A percentile compares a stretch with the other conserved stretches of the same genome.
Conservation (phyloP, 2,888 invertebrate genomes). For the Tipula lateralis region DNA sequence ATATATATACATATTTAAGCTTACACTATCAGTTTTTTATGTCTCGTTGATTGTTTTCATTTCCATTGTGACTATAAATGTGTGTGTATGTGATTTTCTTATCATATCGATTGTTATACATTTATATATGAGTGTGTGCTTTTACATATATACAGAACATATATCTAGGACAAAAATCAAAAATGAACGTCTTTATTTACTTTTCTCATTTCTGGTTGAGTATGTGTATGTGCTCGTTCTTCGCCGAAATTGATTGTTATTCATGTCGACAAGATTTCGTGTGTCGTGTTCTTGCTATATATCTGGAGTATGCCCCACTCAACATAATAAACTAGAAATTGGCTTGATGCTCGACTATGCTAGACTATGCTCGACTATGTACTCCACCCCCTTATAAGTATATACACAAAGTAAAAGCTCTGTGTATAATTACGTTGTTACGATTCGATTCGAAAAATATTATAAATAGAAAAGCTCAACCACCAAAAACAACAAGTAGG, state of each 20-base stretch:
- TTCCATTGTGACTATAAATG: background rate
- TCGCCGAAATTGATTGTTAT: background rate
- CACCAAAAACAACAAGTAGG: background rate
- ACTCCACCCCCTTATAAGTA: background rate
- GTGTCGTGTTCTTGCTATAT: background rate
- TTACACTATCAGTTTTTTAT: constrained; percentile 20
- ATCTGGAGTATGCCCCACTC: background rate
- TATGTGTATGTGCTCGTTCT: background rate
- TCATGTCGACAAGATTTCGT: background rate
- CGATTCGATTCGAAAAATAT: background rate
- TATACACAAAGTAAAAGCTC: background rate
- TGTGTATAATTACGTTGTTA: background rate
- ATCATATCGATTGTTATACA: background rate
- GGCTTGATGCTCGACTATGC: background rate
- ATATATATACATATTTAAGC: background rate
- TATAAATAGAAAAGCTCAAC: background rate
- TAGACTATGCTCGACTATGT: background rate
- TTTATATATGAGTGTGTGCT: background rate
- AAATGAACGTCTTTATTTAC: background rate
- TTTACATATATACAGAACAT: background rate
- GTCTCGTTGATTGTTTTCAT: background rate
- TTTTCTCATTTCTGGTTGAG: background rate
- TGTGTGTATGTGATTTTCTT: background rate
- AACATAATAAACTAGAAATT: background rate
- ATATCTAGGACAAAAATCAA: background rate